Percentiles rank a stretch among this genome's conserved stretches.
Evolutionary conservation across 2,888 invertebrate species (phyloP).

Genomic region (Andricus quercusramuli): DNA sequence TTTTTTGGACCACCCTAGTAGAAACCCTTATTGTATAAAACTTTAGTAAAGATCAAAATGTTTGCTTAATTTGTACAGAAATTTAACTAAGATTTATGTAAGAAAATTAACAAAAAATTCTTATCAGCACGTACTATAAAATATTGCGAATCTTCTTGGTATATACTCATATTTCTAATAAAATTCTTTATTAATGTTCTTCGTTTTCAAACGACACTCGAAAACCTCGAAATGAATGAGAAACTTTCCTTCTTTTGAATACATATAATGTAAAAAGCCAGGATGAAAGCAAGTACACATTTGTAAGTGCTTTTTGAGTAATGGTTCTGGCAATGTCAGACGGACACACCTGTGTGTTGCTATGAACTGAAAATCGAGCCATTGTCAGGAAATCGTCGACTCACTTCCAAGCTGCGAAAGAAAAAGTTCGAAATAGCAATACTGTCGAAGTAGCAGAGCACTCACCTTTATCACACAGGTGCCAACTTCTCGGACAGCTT

Average conservation of each 20-base stretch:
- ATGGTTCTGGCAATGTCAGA: conserved; percentile 39
- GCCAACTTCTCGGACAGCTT: conserved; percentile 40
- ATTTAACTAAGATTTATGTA: too few species aligned
- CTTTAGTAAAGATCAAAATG: too few species aligned
- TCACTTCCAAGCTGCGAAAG: conserved; percentile 25
- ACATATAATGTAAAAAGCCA: neutral
- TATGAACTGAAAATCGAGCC: conserved; percentile 12
- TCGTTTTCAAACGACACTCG: too few species aligned
- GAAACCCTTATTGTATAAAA: too few species aligned
- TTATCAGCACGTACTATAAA: too few species aligned
- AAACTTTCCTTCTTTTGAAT: neutral
- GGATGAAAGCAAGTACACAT: neutral
- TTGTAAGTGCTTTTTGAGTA: conserved; percentile 35
- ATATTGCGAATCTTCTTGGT: too few species aligned
- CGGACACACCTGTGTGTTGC: conserved; percentile 17
- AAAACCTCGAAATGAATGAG: neutral
- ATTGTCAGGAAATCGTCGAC: conserved; percentile 41
- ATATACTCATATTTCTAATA: too few species aligned
- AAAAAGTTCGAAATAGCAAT: conserved; percentile 31
- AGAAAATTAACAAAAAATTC: too few species aligned
- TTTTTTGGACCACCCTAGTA: too few species aligned
- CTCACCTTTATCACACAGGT: conserved; percentile 39
- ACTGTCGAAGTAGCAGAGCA: conserved; percentile 30
- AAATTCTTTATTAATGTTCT: too few species aligned
- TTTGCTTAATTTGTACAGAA: too few species aligned